Conservation (phyloP, 2,113 vertebrate genomes). For the Platichthys flesus region DNA sequence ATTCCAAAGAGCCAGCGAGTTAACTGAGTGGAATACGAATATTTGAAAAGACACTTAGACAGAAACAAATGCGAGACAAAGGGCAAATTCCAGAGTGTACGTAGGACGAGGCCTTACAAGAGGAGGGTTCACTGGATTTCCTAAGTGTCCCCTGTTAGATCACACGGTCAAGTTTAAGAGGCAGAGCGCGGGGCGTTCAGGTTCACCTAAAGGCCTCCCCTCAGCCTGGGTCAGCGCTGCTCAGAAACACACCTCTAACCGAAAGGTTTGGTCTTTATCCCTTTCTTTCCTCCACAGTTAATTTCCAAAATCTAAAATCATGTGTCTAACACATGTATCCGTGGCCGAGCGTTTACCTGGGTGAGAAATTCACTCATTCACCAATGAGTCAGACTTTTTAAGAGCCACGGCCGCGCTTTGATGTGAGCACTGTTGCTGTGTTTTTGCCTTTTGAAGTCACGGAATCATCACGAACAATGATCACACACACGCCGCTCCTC, state of each 20-base stretch:
- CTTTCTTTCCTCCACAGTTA: constrained; percentile 4
- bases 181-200: constrained; percentile 54
- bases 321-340: constrained; percentile 62
- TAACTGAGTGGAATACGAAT: not conserved
- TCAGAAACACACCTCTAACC: not conserved
- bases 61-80: not conserved
- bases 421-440: constrained; percentile 60
- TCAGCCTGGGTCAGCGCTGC: constrained; percentile 44
- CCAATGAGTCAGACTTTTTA: constrained; percentile 63
- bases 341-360: constrained; percentile 53
- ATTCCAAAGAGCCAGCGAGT: constrained; percentile 3
- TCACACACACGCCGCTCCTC: constrained; percentile 40
- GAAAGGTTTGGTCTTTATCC: constrained; percentile 1
- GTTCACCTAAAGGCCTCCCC: constrained; percentile 70
- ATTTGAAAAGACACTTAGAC: not conserved
- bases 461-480: constrained; percentile 59
- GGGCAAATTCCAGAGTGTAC: not conserved
- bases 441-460: constrained; percentile 68
- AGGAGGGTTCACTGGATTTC: constrained; percentile 29
- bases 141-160: constrained; percentile 29
- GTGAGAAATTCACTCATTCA: constrained; percentile 46
- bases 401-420: constrained; percentile 54
- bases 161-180: constrained; percentile 56
- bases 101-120: constrained; percentile 13
- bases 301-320: constrained; percentile 45